Base-by-base conservation (phyloP, 2,888 invertebrate genomes). In the Morpho helenor region DNA sequence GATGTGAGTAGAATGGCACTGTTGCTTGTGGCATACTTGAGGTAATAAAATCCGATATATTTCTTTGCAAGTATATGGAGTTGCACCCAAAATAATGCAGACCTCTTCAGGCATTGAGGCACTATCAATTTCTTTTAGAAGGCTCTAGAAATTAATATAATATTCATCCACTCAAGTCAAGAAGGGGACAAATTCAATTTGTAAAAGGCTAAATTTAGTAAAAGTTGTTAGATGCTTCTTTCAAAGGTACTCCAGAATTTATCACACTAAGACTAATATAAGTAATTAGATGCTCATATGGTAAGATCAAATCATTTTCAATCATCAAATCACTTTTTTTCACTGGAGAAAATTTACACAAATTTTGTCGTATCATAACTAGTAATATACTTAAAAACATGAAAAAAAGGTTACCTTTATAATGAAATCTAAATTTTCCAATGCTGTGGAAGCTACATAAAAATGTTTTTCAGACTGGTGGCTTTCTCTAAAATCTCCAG, bases 361-460 rank as follows among this genome's bases (percentile, higher is more conserved):
- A 16, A 1, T 16, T 16, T 16, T 16, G 1, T 16, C 2, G 16
- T 31, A 5, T 31, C 5, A 31, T 31, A 5, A 31, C 1, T 31
- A 31, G 1, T 16, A 16, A 16, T 16, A 16, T 16, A 31, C 31
- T 5, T 31, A 31, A 31, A 31, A 3, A 31, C 31, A 31, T 3
- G 31, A 3, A 1, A 44, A 31, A 44, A 9, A 42, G 40, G 40
- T 59, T 70, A 90, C 91, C 78, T 90, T 87, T 45, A 87, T 64
- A 59, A 90, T 81, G 61, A 79, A 85, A 66, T 91, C 91, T 59
- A 91, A 75, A 70, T 84, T 88, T 55, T 84, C 80, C 59, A 91
- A 73, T 5, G 91, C 87, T 40, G 79, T 77, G 6, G 86, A 87
- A 39, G 84, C 88, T 41, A 74, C 65, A 41, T 81, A 77, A 75